These are phyloP conservation scores for Patella pellucida DNA, from an alignment of 2,888 invertebrate species.

Conservation along the genomic window DNA sequence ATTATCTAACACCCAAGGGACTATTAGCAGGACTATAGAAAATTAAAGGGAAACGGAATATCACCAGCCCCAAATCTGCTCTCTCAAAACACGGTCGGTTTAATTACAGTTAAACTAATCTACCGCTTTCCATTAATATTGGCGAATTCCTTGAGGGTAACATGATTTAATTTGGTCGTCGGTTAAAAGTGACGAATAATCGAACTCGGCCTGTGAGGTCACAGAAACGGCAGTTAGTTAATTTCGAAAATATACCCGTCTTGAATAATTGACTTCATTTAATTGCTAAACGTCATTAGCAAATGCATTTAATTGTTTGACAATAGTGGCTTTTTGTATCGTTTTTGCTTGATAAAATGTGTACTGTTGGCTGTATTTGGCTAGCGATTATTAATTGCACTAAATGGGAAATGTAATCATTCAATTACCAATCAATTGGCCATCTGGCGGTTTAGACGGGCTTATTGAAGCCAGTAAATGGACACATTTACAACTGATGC, in stretches of 20 bases:
- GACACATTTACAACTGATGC: no score
- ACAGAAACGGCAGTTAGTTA: not conserved
- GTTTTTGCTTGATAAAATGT: not conserved
- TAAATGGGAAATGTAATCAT: no score
- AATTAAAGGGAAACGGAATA: conserved; percentile 22
- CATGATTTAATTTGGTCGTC: conserved; percentile 24
- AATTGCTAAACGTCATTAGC: conserved; percentile 5
- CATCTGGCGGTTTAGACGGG: no score
- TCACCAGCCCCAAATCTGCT: conserved; percentile 21
- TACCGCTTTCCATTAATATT: conserved; percentile 27
- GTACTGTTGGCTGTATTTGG: not conserved
- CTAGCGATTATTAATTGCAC: no score
- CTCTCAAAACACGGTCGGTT: conserved; percentile 13
- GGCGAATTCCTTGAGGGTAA: conserved; percentile 24
- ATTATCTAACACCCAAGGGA: conserved; percentile 16
- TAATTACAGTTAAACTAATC: conserved; percentile 35
- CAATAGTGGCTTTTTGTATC: conserved; percentile 1
- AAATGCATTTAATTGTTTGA: conserved; percentile 7
- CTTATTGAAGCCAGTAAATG: no score
- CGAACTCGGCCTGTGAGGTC: not conserved
- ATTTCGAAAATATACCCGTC: conserved; percentile 2
- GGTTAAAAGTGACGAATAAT: conserved; percentile 7
- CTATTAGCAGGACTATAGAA: conserved; percentile 19
- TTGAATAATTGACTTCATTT: conserved; percentile 5
- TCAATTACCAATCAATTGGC: no score